Percentiles rank a stretch among this genome's conserved stretches.
Evolutionary conservation across 2,888 invertebrate species (phyloP).

Genomic region (Holacanthella duospinosa): DNA sequence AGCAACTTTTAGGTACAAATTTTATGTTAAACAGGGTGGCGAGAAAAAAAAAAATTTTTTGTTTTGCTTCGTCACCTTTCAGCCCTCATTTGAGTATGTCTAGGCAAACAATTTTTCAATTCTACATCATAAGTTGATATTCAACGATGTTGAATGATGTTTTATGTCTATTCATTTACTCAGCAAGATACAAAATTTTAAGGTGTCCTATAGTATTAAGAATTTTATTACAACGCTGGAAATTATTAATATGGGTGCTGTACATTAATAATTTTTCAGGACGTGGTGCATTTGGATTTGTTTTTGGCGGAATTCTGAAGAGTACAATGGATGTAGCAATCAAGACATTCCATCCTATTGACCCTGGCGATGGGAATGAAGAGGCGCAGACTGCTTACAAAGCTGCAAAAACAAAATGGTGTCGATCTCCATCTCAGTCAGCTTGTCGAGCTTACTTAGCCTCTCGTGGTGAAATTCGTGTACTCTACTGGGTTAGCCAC

Average conservation of each 20-base stretch:
- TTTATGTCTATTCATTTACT: neutral
- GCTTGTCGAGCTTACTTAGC: conserved; percentile 95
- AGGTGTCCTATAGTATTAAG: too few relatives aligned
- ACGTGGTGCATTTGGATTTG: conserved; percentile 96
- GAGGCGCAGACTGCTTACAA: conserved; percentile 54
- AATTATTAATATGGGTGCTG: too few relatives aligned
- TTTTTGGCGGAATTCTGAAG: conserved; percentile 60
- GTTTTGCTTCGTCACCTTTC: neutral
- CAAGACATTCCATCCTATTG: conserved; percentile 79
- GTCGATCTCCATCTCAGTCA: conserved; percentile 78
- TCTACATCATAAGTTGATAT: too few relatives aligned
- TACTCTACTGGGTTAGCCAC: conserved; percentile 73
- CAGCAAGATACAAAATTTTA: neutral
- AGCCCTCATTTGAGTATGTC: neutral
- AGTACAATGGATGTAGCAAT: conserved; percentile 16
- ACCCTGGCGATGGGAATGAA: conserved; percentile 59
- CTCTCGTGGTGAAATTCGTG: conserved; percentile 84
- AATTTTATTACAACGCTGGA: too few relatives aligned
- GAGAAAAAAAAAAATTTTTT: neutral
- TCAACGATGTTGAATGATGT: too few relatives aligned
- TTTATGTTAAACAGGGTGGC: too few relatives aligned
- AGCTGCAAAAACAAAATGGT: conserved; percentile 79
- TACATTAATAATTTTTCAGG: too few relatives aligned
- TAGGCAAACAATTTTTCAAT: too few relatives aligned
- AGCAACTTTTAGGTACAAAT: conserved; percentile 40